Conservation (phyloP, 2,888 invertebrate genomes). For the Oxytorus armatus region DNA sequence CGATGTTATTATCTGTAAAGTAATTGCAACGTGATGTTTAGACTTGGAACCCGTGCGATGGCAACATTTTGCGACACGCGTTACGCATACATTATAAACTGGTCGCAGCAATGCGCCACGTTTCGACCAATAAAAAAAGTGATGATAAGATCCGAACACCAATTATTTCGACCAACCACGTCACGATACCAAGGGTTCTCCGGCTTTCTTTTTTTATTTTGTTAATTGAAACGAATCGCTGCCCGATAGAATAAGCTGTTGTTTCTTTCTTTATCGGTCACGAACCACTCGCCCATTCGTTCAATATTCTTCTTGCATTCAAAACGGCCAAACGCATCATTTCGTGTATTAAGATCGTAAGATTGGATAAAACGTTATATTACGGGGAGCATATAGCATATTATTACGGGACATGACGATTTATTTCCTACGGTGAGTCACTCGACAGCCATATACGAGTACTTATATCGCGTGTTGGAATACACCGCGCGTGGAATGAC, state of each 20-base stretch:
- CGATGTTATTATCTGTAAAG: too few species aligned
- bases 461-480: conserved; percentile 38
- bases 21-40: too few species aligned
- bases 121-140: conserved; percentile 12
- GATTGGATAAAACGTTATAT: conserved; percentile 12
- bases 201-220: conserved; percentile 12
- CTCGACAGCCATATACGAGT: conserved; percentile 1
- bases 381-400: conserved; percentile 46
- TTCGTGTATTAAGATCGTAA: conserved; percentile 32
- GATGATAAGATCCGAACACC: conserved; percentile 46
- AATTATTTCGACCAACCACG: conserved; percentile 29
- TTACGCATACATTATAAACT: too few species aligned
- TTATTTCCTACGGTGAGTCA: conserved; percentile 63
- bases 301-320: conserved; percentile 6
- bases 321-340: not conserved
- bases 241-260: conserved; percentile 17
- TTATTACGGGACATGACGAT: conserved; percentile 63
- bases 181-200: too few species aligned
- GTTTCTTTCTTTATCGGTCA: conserved; percentile 36
- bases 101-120: not conserved
- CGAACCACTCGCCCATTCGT: conserved; percentile 15
- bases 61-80: too few species aligned
- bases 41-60: too few species aligned
- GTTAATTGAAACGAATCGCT: conserved; percentile 48
- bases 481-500: conserved; percentile 39